phyloP scores from a whole-genome alignment of 2,113 vertebrate species.

The Alligator sinensis region DNA sequence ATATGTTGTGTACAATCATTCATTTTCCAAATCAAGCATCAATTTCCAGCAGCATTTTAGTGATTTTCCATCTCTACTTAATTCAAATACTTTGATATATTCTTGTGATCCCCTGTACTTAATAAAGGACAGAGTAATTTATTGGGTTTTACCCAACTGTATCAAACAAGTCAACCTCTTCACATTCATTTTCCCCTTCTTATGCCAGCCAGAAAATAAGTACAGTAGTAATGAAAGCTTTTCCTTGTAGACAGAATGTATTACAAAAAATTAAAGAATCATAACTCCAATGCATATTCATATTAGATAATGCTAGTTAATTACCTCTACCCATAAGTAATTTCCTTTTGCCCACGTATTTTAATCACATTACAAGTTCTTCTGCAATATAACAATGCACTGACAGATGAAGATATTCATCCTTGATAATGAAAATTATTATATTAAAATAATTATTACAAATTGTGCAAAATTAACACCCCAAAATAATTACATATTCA shows the following conservation, averaged over 20 bases:
- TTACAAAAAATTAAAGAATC: neutral
- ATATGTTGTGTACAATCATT: neutral
- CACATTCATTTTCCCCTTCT: neutral
- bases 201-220: neutral
- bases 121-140: neutral
- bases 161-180: constrained; percentile 10
- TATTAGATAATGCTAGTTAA: neutral
- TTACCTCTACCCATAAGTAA: neutral
- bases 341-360: neutral
- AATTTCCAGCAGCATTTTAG: neutral
- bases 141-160: neutral
- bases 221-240: neutral
- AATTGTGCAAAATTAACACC: neutral
- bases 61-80: neutral
- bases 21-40: neutral
- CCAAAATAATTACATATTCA: neutral
- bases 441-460: constrained; percentile 32
- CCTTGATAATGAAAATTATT: neutral
- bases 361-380: constrained; percentile 8
- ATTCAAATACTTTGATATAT: neutral
- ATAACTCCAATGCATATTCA: neutral
- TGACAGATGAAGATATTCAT: neutral
- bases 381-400: neutral
- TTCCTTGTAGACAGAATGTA: neutral
- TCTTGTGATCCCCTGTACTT: neutral